Evolutionary conservation across 2,113 vertebrate genomes (phyloP).

Genomic region (Passer domesticus): DNA sequence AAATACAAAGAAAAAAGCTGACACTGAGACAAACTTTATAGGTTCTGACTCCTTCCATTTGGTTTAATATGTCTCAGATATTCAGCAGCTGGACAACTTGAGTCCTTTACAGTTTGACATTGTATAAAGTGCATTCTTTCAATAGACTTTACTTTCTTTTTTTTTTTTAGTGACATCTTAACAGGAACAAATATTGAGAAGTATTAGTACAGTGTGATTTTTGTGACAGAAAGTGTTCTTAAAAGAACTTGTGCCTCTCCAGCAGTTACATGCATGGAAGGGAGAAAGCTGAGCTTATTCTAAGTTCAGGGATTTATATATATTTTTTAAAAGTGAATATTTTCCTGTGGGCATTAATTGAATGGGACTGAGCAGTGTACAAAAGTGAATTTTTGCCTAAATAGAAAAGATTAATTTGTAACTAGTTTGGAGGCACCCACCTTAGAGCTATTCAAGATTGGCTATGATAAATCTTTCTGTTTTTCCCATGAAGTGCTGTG

Average conservation of each 20-base stretch:
- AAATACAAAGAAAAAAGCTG: constrained; percentile 2
- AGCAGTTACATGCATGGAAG: neutral
- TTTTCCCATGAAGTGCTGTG: neutral
- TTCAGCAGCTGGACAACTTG: neutral
- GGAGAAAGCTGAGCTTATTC: neutral
- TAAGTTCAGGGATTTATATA: neutral
- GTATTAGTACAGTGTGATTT: neutral
- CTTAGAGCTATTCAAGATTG: neutral
- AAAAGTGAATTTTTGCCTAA: neutral
- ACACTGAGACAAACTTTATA: neutral
- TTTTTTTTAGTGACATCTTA: neutral
- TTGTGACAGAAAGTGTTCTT: neutral
- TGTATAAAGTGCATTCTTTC: neutral
- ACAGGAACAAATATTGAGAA: neutral
- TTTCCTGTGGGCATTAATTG: neutral
- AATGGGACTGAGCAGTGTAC: neutral
- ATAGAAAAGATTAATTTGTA: neutral
- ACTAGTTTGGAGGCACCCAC: neutral
- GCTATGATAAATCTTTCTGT: neutral
- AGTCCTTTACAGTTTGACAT: neutral
- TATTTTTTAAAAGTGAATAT: rapidly evolving
- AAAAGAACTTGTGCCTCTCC: neutral
- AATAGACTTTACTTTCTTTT: neutral
- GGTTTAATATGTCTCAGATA: neutral
- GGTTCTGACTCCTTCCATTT: neutral